These are phyloP conservation scores for Oreochromis grahami DNA, from an alignment of 2,797 vertebrate species.

Conservation along the genomic window DNA sequence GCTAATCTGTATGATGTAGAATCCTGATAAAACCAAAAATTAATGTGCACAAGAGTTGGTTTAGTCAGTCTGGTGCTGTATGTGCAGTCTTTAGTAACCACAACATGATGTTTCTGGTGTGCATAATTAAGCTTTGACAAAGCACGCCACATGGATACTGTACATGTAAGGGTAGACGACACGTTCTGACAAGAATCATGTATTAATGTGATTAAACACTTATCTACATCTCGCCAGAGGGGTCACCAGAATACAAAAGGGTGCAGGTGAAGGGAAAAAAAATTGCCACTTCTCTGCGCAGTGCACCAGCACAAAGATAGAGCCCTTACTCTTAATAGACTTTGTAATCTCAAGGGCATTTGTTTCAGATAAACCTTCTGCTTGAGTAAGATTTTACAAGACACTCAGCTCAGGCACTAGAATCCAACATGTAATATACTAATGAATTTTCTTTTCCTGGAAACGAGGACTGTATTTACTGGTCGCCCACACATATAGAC, in stretches of 20 bases:
- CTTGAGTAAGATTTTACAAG: conserved; percentile 23
- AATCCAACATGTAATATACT: background rate
- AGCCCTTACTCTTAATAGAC: conserved; percentile 3
- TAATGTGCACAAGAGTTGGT: background rate
- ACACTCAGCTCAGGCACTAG: background rate
- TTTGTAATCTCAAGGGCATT: conserved; percentile 2
- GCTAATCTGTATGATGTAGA: background rate
- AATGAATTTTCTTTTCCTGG: conserved; percentile 3
- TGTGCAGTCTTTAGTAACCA: background rate
- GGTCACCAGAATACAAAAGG: conserved; percentile 23
- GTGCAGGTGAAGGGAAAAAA: background rate
- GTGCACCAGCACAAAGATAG: background rate
- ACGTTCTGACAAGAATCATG: background rate
- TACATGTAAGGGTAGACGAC: background rate
- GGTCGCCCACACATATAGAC: background rate
- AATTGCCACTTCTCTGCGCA: background rate
- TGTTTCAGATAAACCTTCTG: conserved; percentile 21
- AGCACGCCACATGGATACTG: background rate
- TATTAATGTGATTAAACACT: conserved; percentile 9
- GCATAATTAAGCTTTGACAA: background rate
- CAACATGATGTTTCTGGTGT: background rate
- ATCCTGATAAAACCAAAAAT: background rate
- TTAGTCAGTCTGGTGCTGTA: background rate
- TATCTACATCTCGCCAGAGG: background rate
- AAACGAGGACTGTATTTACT: conserved; percentile 1